phyloP scores from a whole-genome alignment of 1,140 invertebrate genomes.

The Drosophila varians region DNA sequence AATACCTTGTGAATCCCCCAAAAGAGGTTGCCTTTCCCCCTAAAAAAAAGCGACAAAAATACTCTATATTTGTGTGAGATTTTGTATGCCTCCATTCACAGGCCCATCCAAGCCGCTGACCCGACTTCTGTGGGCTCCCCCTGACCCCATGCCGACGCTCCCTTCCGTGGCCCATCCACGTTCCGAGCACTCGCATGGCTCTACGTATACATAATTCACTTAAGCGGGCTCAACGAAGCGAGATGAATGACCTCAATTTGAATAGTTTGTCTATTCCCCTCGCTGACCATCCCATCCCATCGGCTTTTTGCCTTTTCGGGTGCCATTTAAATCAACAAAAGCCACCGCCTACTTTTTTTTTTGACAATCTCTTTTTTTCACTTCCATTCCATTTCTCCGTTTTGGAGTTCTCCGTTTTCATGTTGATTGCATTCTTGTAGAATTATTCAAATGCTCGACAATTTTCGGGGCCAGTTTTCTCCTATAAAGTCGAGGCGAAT shows the following conservation, averaged over 20 bases:
- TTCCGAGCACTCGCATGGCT: slow-evolving; percentile 8
- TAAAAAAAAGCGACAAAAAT: slow-evolving; percentile 21
- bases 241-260: slow-evolving; percentile 83
- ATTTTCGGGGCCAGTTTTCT: slow-evolving; percentile 76
- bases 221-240: slow-evolving; percentile 82
- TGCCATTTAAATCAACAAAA: slow-evolving; percentile 77
- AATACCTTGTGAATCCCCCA: too few species aligned
- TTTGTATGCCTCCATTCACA: slow-evolving; percentile 30
- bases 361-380: slow-evolving; percentile 56
- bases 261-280: slow-evolving; percentile 69
- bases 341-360: slow-evolving; percentile 69
- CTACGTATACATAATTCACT: slow-evolving; percentile 74
- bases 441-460: slow-evolving; percentile 80
- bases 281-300: slow-evolving; percentile 4
- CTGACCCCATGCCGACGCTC: background rate
- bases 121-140: slow-evolving; percentile 3
- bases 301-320: slow-evolving; percentile 42
- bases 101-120: slow-evolving; percentile 31
- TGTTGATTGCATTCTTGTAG: slow-evolving; percentile 76
- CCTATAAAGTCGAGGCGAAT: slow-evolving; percentile 50
- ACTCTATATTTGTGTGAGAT: slow-evolving; percentile 10
- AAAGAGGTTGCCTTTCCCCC: too few species aligned
- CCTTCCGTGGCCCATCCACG: too few species aligned
- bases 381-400: slow-evolving; percentile 11
- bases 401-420: slow-evolving; percentile 16